Conservation (phyloP, 2,888 invertebrate species). For the Scaptomyza tumidula region DNA sequence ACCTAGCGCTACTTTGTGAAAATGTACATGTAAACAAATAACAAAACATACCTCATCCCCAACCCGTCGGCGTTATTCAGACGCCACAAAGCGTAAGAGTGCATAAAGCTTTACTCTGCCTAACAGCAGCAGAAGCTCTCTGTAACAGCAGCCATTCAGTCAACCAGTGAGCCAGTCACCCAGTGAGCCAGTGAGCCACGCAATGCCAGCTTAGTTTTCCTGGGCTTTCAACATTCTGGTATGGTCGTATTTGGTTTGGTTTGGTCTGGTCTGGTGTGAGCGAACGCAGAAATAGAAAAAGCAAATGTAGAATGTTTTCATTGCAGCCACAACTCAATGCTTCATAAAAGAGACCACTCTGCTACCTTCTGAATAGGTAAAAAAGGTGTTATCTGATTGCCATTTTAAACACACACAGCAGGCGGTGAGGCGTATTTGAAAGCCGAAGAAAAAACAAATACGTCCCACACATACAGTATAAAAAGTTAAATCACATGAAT, state of each 20-base stretch:
- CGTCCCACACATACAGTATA: constrained; percentile 37
- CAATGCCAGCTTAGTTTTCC: constrained; percentile 60
- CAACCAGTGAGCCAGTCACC: constrained; percentile 39
- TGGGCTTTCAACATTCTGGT: constrained; percentile 25
- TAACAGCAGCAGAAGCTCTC: constrained; percentile 9
- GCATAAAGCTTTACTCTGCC: constrained; percentile 61
- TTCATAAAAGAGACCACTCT: constrained; percentile 32
- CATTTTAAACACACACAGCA: constrained; percentile 72
- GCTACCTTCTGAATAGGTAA: constrained; percentile 50
- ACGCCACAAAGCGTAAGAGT: constrained; percentile 70
- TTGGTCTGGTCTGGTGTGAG: not conserved
- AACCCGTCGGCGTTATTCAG: constrained; percentile 29
- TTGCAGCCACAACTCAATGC: constrained; percentile 44
- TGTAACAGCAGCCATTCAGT: constrained; percentile 7
- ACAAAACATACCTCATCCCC: constrained; percentile 12
- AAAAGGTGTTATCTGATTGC: constrained; percentile 82
- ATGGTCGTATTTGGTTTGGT: not conserved
- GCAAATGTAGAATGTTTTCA: constrained; percentile 57
- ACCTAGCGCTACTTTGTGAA: constrained; percentile 58
- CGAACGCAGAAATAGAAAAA: constrained; percentile 33
- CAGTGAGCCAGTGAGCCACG: constrained; percentile 37
- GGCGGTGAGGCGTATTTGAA: constrained; percentile 33
- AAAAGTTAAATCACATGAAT: constrained; percentile 64
- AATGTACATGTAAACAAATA: constrained; percentile 59
- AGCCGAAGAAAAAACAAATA: constrained; percentile 56